Evolutionary conservation across 1,140 invertebrate species (phyloP), one percentile per base, ranked within the genome.

Genomic region (Euwallacea fornicatus): DNA sequence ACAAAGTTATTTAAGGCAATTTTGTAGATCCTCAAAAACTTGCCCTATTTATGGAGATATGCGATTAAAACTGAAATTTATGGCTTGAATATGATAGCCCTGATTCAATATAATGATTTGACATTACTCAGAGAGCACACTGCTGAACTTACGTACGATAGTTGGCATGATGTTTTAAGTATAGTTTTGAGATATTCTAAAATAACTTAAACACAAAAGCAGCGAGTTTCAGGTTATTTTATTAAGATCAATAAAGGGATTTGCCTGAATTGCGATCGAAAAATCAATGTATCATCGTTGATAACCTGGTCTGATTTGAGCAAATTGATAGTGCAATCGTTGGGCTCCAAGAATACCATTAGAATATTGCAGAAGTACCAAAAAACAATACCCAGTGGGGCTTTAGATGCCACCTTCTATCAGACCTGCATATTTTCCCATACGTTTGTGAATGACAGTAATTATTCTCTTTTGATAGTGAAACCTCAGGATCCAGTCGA

Each of bases 261-360:
- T 13, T 83, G 83, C 74, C 75, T 83, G 21, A 80, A 81, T 66
- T 83, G 82, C 72, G 77, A 77, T 13, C 65, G 75, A 42, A 58
- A 62, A 15, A 76, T 81, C 50, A 76, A 79, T 64, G 43, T 75
- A 15, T 66, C 71, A 42, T 71, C 56, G 13, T 41, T 69, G n/a
- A 59, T 82, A 7, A 50, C 74, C 9, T 84, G 83, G 83, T 80
- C 75, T 41, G 67, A 78, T 15, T 73, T 83, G 46, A 76, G 75
- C 10, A 71, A 73, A 47, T 56, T 76, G 3, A 77, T 81, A 69
- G 56, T 83, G n/a, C 75, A 81, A 73, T 79, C 77, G 13, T 76
- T 84, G 56, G 79, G 78, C 43, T 64, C 76, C 6, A 65, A 75
- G 55, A 74, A 74, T 70, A 75, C 81, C 0, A 60, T 79, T 33